These are phyloP conservation scores for Cottus gobio DNA, from an alignment of 2,113 vertebrate genomes.

Conservation along the genomic window DNA sequence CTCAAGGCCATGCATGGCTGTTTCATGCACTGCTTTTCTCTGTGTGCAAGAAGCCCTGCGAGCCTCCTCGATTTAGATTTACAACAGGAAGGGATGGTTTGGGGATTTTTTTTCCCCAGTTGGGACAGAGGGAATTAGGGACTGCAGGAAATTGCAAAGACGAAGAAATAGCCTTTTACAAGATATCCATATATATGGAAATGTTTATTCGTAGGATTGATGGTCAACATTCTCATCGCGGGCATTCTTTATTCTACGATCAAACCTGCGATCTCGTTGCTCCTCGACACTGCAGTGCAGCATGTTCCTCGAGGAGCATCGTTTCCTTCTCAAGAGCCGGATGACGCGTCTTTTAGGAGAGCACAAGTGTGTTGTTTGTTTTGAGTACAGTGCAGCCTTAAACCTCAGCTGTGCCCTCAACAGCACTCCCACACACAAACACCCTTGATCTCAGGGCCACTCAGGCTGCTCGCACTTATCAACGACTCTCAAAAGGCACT, in stretches of 20 bases:
- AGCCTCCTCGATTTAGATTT: constrained; percentile 74
- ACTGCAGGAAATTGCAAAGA: constrained; percentile 28
- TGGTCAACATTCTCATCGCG: no score
- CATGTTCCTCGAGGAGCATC: constrained; percentile 23
- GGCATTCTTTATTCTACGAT: constrained; percentile 18
- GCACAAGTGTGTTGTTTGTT: constrained; percentile 61
- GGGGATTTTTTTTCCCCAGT: constrained; percentile 53
- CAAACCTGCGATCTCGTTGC: not conserved
- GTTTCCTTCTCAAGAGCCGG: constrained; percentile 34
- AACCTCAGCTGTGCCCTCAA: constrained; percentile 60
- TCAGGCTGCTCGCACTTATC: constrained; percentile 12
- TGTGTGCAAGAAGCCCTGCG: constrained; percentile 44
- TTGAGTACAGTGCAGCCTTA: constrained; percentile 51
- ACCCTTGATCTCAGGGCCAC: constrained; percentile 49
- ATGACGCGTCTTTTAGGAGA: constrained; percentile 18
- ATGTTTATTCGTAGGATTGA: not conserved
- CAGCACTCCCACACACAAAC: constrained; percentile 32
- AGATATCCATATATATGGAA: not conserved
- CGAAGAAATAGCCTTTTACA: not conserved
- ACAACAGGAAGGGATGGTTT: constrained; percentile 72
- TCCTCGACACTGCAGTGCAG: constrained; percentile 8
- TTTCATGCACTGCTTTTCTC: constrained; percentile 63
- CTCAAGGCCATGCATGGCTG: constrained; percentile 65
- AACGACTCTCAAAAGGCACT: constrained; percentile 27
- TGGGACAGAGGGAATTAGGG: constrained; percentile 48